Base-by-base conservation (phyloP, 2,797 vertebrate species). In the Columba guinea region DNA sequence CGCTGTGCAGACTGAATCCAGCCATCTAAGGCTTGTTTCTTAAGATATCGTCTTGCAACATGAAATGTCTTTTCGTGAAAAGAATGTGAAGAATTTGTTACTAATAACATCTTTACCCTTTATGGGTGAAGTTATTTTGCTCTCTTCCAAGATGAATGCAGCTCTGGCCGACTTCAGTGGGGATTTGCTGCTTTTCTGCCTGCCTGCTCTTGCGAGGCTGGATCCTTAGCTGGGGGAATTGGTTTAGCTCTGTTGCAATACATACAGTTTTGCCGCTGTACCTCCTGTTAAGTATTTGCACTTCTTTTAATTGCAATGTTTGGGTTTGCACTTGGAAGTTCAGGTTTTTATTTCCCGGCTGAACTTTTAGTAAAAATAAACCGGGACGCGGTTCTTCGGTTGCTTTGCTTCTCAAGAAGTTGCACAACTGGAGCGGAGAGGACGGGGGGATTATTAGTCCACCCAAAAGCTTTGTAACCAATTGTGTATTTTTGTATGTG, bases 51-150 rank as follows among this genome's bases (percentile, higher is more conserved):
- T 85, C 58, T 92, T 93, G 81, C 75, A 87, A 23, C 68, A 39
- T 34, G 60, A 93, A 89, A 85, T 2, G 1, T 80, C 64, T 89
- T 83, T 90, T 95, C 11, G 3, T 65, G 19, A 92, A 91, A 96
- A 93, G 93, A 96, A 96, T 93, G 90, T 5, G 1, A 95, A 84
- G 91, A 95, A 96, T 94, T 94, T 80, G 26, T 95, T 94, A 19
- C 78, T 85, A 95, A 93, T 90, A 92, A 65, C 1, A 3, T 80
- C 77, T 94, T 92, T 92, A 39, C 64, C 90, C 68, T 89, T 90
- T 94, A 95, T 83, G 96, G 94, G 37, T 85, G 65, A 93, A 93
- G 88, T 62, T 96, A 58, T 74, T 94, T 93, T 94, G 41, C 69
- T 92, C 34, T 35, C 30, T 95, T 95, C 71, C 71, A 52, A 79